These are phyloP conservation scores for Helicoverpa zea DNA, from an alignment of 1,140 invertebrate species.

Conservation along the genomic window DNA sequence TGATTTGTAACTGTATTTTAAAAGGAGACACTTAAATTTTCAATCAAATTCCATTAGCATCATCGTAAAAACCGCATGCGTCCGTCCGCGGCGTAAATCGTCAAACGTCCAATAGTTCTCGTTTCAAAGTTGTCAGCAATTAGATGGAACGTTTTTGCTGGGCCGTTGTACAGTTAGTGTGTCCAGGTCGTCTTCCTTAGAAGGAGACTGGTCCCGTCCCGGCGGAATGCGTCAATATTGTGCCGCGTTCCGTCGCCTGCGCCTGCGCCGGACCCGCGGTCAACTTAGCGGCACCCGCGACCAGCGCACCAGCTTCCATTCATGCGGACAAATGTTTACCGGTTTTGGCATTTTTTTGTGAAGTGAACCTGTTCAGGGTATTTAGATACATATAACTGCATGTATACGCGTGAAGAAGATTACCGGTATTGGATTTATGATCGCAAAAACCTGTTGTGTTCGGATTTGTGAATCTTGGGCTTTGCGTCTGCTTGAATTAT, in stretches of 20 bases:
- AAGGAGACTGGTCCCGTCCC: slow-evolving; percentile 72
- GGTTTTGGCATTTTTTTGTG: slow-evolving; percentile 45
- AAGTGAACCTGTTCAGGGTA: slow-evolving; percentile 23
- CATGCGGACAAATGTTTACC: slow-evolving; percentile 47
- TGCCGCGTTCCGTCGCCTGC: slow-evolving; percentile 62
- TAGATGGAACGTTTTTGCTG: slow-evolving; percentile 70
- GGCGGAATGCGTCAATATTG: slow-evolving; percentile 78
- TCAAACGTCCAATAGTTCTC: slow-evolving; percentile 44
- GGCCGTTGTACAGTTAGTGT: slow-evolving; percentile 75
- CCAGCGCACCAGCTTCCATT: slow-evolving; percentile 51
- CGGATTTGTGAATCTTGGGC: not conserved
- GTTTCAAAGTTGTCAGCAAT: slow-evolving; percentile 58
- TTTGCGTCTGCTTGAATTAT: not conserved
- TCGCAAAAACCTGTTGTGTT: not conserved
- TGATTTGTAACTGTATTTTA: not conserved
- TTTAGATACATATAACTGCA: not conserved
- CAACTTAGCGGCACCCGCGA: slow-evolving; percentile 46
- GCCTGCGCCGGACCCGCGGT: slow-evolving; percentile 34
- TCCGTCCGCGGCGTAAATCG: slow-evolving; percentile 27
- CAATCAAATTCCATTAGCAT: slow-evolving; percentile 11
- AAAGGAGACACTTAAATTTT: not conserved
- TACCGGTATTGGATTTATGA: slow-evolving; percentile 12
- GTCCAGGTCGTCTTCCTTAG: slow-evolving; percentile 73
- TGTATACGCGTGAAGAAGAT: not conserved
- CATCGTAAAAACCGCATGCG: slow-evolving; percentile 1